These are phyloP conservation scores for Meandrusa payeni DNA, from an alignment of 2,888 invertebrate genomes.

Conservation along the genomic window DNA sequence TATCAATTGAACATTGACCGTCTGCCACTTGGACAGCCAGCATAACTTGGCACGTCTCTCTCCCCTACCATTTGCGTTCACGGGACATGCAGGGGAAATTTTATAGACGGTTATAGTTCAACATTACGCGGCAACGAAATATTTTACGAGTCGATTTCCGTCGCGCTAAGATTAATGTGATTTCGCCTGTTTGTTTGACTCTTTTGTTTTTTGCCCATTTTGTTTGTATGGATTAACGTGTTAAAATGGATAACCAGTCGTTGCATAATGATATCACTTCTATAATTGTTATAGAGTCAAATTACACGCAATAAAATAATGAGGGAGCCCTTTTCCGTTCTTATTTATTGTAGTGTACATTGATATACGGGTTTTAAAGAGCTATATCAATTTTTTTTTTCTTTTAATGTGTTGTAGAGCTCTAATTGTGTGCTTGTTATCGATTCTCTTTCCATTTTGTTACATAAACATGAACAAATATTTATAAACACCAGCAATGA, in stretches of 20 bases:
- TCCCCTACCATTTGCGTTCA: constrained; percentile 31
- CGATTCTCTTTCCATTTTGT: too few relatives aligned
- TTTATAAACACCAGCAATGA: too few relatives aligned
- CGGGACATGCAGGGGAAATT: constrained; percentile 24
- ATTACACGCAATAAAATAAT: constrained; percentile 6
- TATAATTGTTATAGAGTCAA: not conserved
- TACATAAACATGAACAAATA: too few relatives aligned
- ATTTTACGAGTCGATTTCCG: constrained; percentile 70
- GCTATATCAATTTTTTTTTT: not conserved
- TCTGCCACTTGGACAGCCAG: constrained; percentile 48
- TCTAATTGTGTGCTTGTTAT: too few relatives aligned
- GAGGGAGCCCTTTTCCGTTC: too few relatives aligned
- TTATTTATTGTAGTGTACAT: not conserved
- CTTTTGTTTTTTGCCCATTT: constrained; percentile 8
- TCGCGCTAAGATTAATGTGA: constrained; percentile 61
- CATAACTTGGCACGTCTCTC: constrained; percentile 40
- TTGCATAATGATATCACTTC: constrained; percentile 4
- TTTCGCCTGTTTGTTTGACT: constrained; percentile 44
- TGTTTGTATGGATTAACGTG: constrained; percentile 8
- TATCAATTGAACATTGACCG: constrained; percentile 76
- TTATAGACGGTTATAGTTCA: constrained; percentile 37
- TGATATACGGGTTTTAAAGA: not conserved
- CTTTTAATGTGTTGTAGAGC: too few relatives aligned
- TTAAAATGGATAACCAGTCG: constrained; percentile 2
- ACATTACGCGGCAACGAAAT: constrained; percentile 47